Base-by-base conservation (phyloP, 2,888 invertebrate species). In the Myopa tessellatipennis region DNA sequence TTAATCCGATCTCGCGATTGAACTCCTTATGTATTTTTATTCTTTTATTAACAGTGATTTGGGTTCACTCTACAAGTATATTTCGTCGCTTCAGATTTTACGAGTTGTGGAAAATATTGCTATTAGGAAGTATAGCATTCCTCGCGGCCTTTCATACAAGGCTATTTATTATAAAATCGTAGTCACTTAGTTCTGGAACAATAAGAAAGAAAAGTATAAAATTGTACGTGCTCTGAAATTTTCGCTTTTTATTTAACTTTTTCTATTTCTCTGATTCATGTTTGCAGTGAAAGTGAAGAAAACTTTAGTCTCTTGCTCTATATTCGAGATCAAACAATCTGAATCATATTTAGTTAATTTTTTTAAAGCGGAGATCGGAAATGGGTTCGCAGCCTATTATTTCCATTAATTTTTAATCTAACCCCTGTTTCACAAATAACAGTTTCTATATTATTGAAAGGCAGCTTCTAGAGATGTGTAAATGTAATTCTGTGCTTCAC, bases 381-480 rank as follows among this genome's bases (percentile, higher is more conserved):
- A 52, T 71, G 34, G 4, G 36, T 71, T 38, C 36, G 18, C 6
- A 71, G 36, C 18, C 8, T 38, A 16, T 36, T 26, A 16, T 58
- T 58, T 71, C 34, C 0, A 14, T 34, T 69, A 52, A 52, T 69
- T 69, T 26, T 52, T 69, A 69, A 69, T 69, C 26, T 26, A 50
- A 69, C 61, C 8, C 52, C 2, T 7, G 18, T 52, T 73, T 34
- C 73, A 50, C 63, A 50, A 73, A 73, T 61, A 61, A 61, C 52
- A 73, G 58, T 26, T 26, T 26, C 26, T 26, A 26, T 26, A 26
- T 26, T 26, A 26, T 26, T 2, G 26, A 26, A 26, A 26, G 26
- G 26, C 26, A 26, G 26, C 26, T 26, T 26, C 26, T 26, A 26
- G 26, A 26, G 26, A 26, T 26, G 26, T 26, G 26, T 26, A 26